Conservation (phyloP, 1,140 invertebrate species). For the Globodera rostochiensis region DNA sequence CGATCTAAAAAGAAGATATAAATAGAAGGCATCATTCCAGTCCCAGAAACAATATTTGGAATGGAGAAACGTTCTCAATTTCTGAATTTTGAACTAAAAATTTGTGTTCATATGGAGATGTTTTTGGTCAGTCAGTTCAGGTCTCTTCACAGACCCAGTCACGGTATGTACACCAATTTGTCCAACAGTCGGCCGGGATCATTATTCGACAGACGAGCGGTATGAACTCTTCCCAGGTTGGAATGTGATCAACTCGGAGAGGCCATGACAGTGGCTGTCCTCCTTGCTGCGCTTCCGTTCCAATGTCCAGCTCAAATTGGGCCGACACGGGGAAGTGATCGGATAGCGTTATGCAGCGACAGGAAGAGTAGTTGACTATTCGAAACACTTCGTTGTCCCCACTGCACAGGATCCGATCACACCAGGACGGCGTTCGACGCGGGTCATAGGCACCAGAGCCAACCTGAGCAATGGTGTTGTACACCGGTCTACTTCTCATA, state of each 20-base stretch:
- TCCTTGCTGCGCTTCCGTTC: slow-evolving; percentile 3
- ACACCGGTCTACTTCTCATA: not conserved
- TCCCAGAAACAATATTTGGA: too few species aligned
- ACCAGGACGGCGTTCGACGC: slow-evolving; percentile 35
- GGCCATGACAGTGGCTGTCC: not conserved
- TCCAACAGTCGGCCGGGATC: slow-evolving; percentile 27
- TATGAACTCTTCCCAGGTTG: slow-evolving; percentile 33
- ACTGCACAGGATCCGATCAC: slow-evolving; percentile 38
- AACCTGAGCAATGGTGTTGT: slow-evolving; percentile 18
- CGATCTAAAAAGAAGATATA: not conserved
- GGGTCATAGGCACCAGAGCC: slow-evolving; percentile 31
- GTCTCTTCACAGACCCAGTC: slow-evolving; percentile 25
- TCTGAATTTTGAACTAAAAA: too few species aligned
- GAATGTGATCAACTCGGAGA: slow-evolving; percentile 37
- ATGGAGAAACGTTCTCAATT: too few species aligned
- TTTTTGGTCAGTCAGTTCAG: not conserved
- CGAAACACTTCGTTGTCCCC: not conserved
- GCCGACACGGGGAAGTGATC: slow-evolving; percentile 43
- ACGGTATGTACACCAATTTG: slow-evolving; percentile 15
- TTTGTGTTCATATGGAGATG: too few species aligned
- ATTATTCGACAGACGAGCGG: slow-evolving; percentile 38
- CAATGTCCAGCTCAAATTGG: slow-evolving; percentile 6
- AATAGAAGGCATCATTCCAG: not conserved
- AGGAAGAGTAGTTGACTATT: slow-evolving; percentile 30
- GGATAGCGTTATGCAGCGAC: slow-evolving; percentile 26